These are phyloP conservation scores for Rhipidura dahli DNA, from an alignment of 2,113 vertebrate genomes.

Conservation along the genomic window DNA sequence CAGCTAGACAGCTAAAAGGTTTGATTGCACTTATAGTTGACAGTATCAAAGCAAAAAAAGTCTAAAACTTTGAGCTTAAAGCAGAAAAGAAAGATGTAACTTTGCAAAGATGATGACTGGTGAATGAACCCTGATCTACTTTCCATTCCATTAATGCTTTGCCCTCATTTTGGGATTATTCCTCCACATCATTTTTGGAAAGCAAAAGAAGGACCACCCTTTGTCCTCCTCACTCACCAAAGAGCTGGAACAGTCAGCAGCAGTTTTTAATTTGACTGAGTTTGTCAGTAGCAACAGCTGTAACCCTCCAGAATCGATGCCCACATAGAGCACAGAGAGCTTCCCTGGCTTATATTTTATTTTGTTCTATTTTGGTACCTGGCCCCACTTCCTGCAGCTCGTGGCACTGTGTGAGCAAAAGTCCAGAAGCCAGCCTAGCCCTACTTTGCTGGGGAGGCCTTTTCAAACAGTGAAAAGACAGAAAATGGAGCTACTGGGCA, in stretches of 20 bases:
- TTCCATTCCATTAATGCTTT: neutral
- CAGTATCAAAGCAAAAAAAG: conserved; percentile 3
- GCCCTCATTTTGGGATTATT: neutral
- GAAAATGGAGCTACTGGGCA: neutral
- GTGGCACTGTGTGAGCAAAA: neutral
- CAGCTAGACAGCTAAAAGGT: conserved; percentile 51
- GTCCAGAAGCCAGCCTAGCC: neutral
- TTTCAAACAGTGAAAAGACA: neutral
- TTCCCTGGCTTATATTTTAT: neutral
- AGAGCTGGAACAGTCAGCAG: neutral
- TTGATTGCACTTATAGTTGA: conserved; percentile 38
- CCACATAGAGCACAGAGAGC: neutral
- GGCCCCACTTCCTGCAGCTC: neutral
- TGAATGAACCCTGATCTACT: neutral
- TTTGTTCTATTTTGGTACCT: neutral
- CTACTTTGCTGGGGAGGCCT: neutral
- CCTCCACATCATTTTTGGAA: neutral
- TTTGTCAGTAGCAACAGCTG: neutral
- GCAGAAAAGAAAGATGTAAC: neutral
- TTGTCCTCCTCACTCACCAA: neutral
- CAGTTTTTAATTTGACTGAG: neutral
- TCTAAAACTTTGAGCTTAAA: conserved; percentile 7
- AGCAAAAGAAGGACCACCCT: neutral
- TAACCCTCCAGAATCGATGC: neutral
- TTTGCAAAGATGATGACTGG: neutral